phyloP scores from a whole-genome alignment of 1,140 invertebrate genomes.

The Calycopis cecrops region DNA sequence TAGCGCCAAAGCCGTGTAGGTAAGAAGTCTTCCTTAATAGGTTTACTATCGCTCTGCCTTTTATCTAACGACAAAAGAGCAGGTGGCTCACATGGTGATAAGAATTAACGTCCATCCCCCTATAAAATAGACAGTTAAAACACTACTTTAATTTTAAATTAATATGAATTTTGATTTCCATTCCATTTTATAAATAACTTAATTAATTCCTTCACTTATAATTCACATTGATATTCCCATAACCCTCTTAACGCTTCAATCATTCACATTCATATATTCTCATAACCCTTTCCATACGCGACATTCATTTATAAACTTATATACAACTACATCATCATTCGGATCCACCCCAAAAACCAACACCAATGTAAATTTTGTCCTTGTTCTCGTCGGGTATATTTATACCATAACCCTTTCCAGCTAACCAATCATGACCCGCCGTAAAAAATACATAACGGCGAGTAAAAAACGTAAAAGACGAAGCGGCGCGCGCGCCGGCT shows the following conservation, averaged over 20 bases:
- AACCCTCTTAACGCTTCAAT: not conserved
- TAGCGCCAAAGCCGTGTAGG: too few relatives aligned
- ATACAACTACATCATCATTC: not conserved
- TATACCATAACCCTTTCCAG: conserved; percentile 59
- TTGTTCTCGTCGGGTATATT: conserved; percentile 45
- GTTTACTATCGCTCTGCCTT: too few relatives aligned
- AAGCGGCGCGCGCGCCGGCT: conserved; percentile 47
- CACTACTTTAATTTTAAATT: too few relatives aligned
- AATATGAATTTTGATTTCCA: too few relatives aligned
- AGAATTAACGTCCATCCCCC: too few relatives aligned
- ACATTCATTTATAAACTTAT: not conserved
- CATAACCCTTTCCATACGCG: conserved; percentile 8
- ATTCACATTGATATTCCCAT: too few relatives aligned
- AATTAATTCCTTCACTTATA: too few relatives aligned
- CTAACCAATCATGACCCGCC: conserved; percentile 53
- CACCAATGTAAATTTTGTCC: conserved; percentile 2
- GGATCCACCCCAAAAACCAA: conserved; percentile 6
- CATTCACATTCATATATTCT: not conserved
- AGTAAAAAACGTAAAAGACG: conserved; percentile 64
- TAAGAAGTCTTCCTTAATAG: too few relatives aligned
- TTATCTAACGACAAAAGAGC: too few relatives aligned
- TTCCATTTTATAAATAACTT: too few relatives aligned
- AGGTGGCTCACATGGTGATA: too few relatives aligned
- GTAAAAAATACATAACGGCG: conserved; percentile 48
- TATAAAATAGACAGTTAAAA: too few relatives aligned